A percentile compares a stretch with the other conserved stretches of the same genome.
Evolutionary conservation across 2,113 vertebrate species (phyloP).

Genomic region (Neolamprologus kungweensis): DNA sequence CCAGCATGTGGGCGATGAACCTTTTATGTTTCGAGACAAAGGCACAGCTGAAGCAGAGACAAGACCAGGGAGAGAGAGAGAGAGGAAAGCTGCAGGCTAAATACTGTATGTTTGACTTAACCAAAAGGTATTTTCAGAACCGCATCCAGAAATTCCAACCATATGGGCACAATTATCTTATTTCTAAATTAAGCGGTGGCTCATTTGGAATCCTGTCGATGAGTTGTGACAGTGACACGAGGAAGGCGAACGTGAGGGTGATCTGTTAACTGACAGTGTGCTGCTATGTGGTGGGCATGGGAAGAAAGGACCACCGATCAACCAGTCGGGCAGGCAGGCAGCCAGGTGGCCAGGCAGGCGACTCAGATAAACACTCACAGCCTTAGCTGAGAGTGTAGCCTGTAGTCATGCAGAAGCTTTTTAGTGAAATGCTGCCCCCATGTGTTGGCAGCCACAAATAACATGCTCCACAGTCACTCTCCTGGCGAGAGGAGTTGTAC

Average conservation of each 20-base stretch:
- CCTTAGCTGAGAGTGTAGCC: conserved; percentile 62
- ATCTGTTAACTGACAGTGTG: conserved; percentile 44
- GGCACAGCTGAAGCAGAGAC: conserved; percentile 50
- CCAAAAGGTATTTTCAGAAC: conserved; percentile 61
- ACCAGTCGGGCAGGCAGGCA: conserved; percentile 26
- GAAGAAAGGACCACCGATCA: conserved; percentile 31
- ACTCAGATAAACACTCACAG: conserved; percentile 42
- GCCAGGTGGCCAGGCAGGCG: conserved; percentile 41
- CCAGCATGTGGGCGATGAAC: conserved; percentile 59
- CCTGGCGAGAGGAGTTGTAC: conserved; percentile 49
- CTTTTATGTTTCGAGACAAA: conserved; percentile 66
- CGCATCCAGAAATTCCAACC: conserved; percentile 56
- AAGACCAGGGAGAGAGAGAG: conserved; percentile 7
- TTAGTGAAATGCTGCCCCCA: conserved; percentile 85
- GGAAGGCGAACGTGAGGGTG: conserved; percentile 31
- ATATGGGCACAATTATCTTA: conserved; percentile 66
- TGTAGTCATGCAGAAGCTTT: conserved; percentile 50
- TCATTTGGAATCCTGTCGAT: conserved; percentile 49
- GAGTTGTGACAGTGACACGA: conserved; percentile 54
- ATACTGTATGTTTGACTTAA: conserved; percentile 60
- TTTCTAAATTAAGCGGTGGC: conserved; percentile 60
- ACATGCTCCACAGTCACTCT: not conserved
- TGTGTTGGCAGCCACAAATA: conserved; percentile 62
- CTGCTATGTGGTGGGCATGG: conserved; percentile 28
- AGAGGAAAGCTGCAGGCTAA: conserved; percentile 40